Evolutionary conservation across 2,888 invertebrate genomes (phyloP).

Genomic region (Eilema griseolum): DNA sequence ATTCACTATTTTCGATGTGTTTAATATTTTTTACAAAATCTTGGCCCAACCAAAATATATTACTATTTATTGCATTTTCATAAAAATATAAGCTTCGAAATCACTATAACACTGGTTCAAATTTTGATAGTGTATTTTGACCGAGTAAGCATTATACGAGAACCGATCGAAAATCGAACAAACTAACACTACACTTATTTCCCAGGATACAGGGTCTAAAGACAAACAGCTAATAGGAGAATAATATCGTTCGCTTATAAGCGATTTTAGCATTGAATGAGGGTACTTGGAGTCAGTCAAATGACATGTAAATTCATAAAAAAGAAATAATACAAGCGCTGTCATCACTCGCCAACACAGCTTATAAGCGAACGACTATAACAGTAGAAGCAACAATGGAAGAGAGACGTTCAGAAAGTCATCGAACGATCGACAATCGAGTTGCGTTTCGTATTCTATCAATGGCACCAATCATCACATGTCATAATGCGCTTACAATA

Average conservation of each 20-base stretch:
- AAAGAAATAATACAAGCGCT: neutral
- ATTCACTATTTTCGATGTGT: constrained; percentile 9
- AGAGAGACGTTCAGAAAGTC: constrained; percentile 76
- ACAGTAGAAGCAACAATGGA: constrained; percentile 78
- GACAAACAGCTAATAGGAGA: constrained; percentile 53
- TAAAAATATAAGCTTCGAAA: constrained; percentile 20
- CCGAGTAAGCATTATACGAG: constrained; percentile 32
- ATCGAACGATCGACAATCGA: constrained; percentile 70
- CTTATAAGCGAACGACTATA: constrained; percentile 36
- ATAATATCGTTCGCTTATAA: constrained; percentile 43
- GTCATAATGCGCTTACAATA: constrained; percentile 82
- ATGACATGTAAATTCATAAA: constrained; percentile 7
- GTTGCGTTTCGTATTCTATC: constrained; percentile 83
- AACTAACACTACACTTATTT: constrained; percentile 49
- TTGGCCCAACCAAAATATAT: constrained; percentile 4
- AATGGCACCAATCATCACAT: constrained; percentile 87
- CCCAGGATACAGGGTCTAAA: constrained; percentile 51
- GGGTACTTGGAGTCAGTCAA: neutral
- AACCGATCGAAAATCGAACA: constrained; percentile 40
- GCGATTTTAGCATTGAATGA: constrained; percentile 16
- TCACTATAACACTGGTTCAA: constrained; percentile 48
- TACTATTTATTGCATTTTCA: constrained; percentile 3
- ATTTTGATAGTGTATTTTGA: constrained; percentile 37
- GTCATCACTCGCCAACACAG: constrained; percentile 14
- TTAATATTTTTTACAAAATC: constrained; percentile 1